phyloP scores from a whole-genome alignment of 2,888 invertebrate species.

The Philopedon plagiatum region DNA sequence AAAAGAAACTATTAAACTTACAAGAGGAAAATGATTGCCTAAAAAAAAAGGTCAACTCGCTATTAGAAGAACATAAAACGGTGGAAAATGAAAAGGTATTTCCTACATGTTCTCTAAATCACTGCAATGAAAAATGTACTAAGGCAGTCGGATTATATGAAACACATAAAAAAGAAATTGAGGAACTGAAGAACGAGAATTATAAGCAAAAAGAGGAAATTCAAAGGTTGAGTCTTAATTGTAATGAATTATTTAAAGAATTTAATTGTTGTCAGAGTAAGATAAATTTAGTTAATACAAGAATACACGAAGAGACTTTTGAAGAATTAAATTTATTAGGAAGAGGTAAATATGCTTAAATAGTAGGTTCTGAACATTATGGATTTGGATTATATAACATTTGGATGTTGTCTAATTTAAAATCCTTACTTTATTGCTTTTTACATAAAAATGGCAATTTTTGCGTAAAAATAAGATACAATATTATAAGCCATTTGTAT shows the following conservation, averaged over 20 bases:
- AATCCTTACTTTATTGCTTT: no score
- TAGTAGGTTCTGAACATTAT: no score
- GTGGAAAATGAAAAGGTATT: slow-evolving; percentile 24
- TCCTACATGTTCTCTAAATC: slow-evolving; percentile 32
- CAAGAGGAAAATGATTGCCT: slow-evolving; percentile 48
- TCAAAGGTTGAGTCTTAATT: slow-evolving; percentile 46
- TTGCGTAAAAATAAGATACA: no score
- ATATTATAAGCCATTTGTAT: no score
- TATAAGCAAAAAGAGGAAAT: slow-evolving; percentile 49
- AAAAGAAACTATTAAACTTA: slow-evolving; percentile 49
- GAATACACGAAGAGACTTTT: slow-evolving; percentile 22
- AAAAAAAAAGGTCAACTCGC: slow-evolving; percentile 42
- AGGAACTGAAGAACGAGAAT: slow-evolving; percentile 43
- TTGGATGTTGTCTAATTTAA: no score
- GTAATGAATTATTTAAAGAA: slow-evolving; percentile 53
- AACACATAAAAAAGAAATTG: slow-evolving; percentile 40
- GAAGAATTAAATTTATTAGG: not conserved
- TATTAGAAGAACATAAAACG: slow-evolving; percentile 30
- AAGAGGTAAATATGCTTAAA: not conserved
- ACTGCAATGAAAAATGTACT: slow-evolving; percentile 43
- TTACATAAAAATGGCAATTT: no score
- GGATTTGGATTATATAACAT: no score
- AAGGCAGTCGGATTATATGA: slow-evolving; percentile 8
- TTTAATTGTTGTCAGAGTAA: slow-evolving; percentile 55
- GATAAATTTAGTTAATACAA: slow-evolving; percentile 51